Evolutionary conservation across 2,113 vertebrate species (phyloP).

Genomic region (Mormoops blainvillei): DNA sequence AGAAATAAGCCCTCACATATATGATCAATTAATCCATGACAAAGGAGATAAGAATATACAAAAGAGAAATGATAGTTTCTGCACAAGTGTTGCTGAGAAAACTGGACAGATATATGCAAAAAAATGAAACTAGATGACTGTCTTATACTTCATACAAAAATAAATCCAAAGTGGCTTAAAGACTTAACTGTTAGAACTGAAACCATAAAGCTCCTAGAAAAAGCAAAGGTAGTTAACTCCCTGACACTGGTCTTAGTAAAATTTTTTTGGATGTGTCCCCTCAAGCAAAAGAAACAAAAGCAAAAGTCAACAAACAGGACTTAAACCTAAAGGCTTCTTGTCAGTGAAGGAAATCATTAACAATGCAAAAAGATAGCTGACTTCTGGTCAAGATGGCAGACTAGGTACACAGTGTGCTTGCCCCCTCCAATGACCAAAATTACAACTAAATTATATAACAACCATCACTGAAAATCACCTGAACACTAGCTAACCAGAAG

Average conservation of each 20-base stretch:
- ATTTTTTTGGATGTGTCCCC: neutral
- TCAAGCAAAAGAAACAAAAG: neutral
- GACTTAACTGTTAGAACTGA: neutral
- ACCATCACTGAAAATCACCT: neutral
- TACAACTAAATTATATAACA: neutral
- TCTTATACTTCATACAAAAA: neutral
- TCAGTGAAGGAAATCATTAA: neutral
- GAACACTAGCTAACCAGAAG: neutral
- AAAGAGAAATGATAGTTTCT: neutral
- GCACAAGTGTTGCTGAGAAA: neutral
- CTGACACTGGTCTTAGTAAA: neutral
- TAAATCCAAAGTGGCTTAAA: neutral
- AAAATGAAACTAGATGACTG: neutral
- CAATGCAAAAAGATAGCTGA: neutral
- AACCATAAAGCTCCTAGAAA: neutral
- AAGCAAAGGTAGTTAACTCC: neutral
- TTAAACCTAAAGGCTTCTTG: no score
- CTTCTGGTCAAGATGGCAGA: neutral
- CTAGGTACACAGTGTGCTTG: neutral
- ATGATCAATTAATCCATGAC: no score
- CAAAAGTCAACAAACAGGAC: neutral
- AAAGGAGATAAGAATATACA: neutral
- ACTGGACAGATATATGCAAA: neutral
- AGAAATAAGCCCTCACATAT: no score
- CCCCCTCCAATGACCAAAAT: neutral